Percentiles rank a stretch among this genome's conserved stretches.
phyloP scores from a whole-genome alignment of 2,797 vertebrate species.

The Arrhamphus sclerolepis region DNA sequence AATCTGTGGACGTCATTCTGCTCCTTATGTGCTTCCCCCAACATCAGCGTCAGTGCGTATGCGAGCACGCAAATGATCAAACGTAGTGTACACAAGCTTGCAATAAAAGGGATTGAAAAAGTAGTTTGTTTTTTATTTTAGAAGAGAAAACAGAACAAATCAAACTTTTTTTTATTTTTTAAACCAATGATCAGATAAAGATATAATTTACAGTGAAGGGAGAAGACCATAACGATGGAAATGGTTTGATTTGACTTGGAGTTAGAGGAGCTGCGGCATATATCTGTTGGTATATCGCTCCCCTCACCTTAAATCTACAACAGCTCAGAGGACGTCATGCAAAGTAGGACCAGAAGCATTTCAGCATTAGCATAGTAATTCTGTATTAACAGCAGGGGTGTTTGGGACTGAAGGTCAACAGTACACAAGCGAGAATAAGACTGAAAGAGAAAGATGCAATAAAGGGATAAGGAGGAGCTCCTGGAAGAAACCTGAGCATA shows the following conservation, averaged over 20 bases:
- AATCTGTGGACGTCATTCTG: conserved; percentile 48
- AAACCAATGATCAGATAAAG: too few species aligned
- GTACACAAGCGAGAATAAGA: conserved; percentile 47
- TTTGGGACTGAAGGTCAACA: conserved; percentile 59
- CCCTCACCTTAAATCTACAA: conserved; percentile 39
- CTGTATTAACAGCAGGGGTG: conserved; percentile 43
- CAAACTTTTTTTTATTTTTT: too few species aligned
- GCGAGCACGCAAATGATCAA: conserved; percentile 41
- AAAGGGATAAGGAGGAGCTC: conserved; percentile 12
- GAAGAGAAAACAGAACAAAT: conserved; percentile 5
- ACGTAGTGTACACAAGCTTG: conserved; percentile 39
- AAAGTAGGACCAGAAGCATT: conserved; percentile 54
- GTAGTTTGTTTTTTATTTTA: conserved; percentile 5
- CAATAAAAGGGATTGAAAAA: conserved; percentile 46
- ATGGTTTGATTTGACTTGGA: conserved; percentile 59
- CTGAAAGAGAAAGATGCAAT: conserved; percentile 30
- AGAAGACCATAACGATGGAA: neutral
- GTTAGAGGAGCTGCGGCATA: conserved; percentile 23
- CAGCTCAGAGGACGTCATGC: conserved; percentile 48
- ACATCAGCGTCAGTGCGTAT: conserved; percentile 21
- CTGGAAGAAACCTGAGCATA: conserved; percentile 38
- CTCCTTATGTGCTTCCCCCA: conserved; percentile 21
- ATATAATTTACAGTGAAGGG: too few species aligned
- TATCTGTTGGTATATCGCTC: too few species aligned
- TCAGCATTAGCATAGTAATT: conserved; percentile 67